phyloP scores from a whole-genome alignment of 2,888 invertebrate species.

The Argyresthia goedartella region DNA sequence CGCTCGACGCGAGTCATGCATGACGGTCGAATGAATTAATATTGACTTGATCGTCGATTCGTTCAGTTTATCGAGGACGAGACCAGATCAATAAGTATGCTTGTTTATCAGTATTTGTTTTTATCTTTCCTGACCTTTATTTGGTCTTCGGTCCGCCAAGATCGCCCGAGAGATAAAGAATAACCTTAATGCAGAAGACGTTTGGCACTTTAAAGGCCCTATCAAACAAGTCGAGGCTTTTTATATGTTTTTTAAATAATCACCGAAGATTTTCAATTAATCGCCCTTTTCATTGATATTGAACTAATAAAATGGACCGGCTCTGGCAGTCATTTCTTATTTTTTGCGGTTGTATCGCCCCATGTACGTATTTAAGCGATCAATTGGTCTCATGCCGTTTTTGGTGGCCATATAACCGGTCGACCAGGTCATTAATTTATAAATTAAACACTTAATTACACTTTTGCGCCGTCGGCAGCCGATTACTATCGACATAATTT shows the following conservation, averaged over 20 bases:
- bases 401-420: conserved; percentile 3
- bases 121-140: too few species aligned
- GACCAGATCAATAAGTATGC: not conserved
- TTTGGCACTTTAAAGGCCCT: too few species aligned
- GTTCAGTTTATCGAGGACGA: conserved; percentile 2
- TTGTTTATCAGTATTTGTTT: too few species aligned
- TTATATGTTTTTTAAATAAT: too few species aligned
- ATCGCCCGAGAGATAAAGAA: too few species aligned
- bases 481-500: conserved; percentile 16
- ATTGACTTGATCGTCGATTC: not conserved
- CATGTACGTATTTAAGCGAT: not conserved
- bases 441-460: conserved; percentile 44
- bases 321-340: too few species aligned
- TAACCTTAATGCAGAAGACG: too few species aligned
- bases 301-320: not conserved
- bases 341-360: not conserved
- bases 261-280: not conserved
- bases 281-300: not conserved
- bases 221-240: too few species aligned
- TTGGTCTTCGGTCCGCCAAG: too few species aligned
- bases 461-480: conserved; percentile 24
- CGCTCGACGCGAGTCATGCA: too few species aligned
- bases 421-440: conserved; percentile 28
- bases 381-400: not conserved
- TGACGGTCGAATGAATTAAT: conserved; percentile 4